Evolutionary conservation across 2,797 vertebrate genomes (phyloP).

Genomic region (Galaxias olidus): DNA sequence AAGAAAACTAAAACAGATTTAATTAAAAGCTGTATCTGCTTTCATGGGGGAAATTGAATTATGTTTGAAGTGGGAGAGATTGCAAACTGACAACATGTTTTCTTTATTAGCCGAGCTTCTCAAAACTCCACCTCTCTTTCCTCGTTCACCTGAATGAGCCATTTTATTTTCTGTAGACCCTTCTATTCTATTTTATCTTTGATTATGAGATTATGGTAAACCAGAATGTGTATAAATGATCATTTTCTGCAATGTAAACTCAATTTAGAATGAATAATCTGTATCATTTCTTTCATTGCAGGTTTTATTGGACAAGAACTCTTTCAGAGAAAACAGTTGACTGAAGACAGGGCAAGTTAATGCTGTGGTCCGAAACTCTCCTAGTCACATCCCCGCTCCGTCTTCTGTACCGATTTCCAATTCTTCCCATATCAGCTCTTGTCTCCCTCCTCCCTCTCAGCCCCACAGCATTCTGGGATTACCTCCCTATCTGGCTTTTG

Average conservation of each 20-base stretch:
- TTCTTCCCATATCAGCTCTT: conserved; percentile 57
- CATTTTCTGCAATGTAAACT: conserved; percentile 30
- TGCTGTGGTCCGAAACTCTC: conserved; percentile 36
- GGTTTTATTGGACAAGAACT: background rate
- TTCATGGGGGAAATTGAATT: conserved; percentile 77
- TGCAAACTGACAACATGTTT: conserved; percentile 73
- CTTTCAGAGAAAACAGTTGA: conserved; percentile 24
- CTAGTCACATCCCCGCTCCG: conserved; percentile 28
- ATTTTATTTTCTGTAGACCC: conserved; percentile 35
- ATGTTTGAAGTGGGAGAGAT: conserved; percentile 77
- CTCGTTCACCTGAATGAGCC: conserved; percentile 55
- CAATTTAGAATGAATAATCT: conserved; percentile 34
- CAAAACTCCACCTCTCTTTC: conserved; percentile 50
- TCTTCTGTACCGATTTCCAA: conserved; percentile 28
- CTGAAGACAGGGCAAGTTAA: conserved; percentile 31
- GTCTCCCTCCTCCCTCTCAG: conserved; percentile 51
- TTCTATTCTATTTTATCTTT: conserved; percentile 22
- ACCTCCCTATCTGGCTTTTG: conserved; percentile 70
- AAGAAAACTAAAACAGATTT: conserved; percentile 78
- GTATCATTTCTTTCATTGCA: conserved; percentile 9
- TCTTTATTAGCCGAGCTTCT: conserved; percentile 69
- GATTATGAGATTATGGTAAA: conserved; percentile 50
- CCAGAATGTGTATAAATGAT: conserved; percentile 25
- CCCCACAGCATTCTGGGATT: conserved; percentile 68
- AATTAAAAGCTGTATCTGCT: conserved; percentile 80